These are phyloP conservation scores for Volucella zonaria DNA, from an alignment of 2,888 invertebrate genomes.

Conservation along the genomic window DNA sequence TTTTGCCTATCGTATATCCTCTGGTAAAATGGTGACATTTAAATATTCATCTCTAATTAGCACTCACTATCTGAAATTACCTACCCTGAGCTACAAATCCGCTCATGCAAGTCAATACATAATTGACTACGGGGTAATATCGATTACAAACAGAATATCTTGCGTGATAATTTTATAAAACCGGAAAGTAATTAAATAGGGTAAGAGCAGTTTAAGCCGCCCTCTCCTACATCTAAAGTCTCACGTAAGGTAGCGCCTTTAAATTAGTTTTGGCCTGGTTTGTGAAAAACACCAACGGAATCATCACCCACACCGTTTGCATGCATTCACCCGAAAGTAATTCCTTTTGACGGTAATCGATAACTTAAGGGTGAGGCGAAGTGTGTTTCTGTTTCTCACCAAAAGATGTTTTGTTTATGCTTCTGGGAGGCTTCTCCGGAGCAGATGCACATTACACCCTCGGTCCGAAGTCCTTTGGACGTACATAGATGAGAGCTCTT, in stretches of 20 bases:
- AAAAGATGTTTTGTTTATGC: neutral
- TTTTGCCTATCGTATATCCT: too few relatives aligned
- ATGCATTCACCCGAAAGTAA: neutral
- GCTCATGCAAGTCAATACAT: too few relatives aligned
- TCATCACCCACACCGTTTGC: neutral
- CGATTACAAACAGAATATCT: neutral
- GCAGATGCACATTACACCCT: neutral
- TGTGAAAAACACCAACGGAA: neutral
- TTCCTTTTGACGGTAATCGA: constrained; percentile 14
- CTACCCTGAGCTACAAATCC: too few relatives aligned
- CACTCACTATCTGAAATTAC: too few relatives aligned
- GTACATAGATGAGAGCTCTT: neutral
- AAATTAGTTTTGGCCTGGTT: constrained; percentile 13
- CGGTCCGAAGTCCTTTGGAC: neutral
- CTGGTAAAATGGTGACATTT: too few relatives aligned
- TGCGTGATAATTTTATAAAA: constrained; percentile 30
- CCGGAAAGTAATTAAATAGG: neutral
- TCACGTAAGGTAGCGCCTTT: neutral
- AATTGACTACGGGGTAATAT: too few relatives aligned
- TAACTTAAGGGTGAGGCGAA: constrained; percentile 9
- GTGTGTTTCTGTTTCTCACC: too few relatives aligned
- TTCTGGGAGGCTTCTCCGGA: neutral
- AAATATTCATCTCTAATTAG: too few relatives aligned
- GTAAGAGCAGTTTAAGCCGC: neutral
- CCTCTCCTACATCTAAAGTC: neutral